Conservation (phyloP, 2,888 invertebrate genomes). For the Agrilus mali region DNA sequence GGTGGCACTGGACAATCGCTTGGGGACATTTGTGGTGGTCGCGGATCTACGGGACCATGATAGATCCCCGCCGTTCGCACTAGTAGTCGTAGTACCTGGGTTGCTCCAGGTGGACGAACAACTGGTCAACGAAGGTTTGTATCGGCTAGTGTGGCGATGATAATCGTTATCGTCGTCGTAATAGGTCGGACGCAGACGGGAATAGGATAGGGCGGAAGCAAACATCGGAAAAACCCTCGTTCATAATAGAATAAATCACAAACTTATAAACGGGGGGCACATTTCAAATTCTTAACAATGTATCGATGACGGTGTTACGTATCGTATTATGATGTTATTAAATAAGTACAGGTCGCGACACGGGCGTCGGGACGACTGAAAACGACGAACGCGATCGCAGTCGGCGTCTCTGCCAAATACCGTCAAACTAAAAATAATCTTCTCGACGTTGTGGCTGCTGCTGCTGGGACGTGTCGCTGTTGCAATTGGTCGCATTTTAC, state of each 20-base stretch:
- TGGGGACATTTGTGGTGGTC: conserved; percentile 14
- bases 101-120: too few relatives aligned
- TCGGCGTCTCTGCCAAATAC: conserved; percentile 49
- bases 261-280: too few relatives aligned
- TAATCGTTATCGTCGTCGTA: conserved; percentile 20
- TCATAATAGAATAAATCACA: too few relatives aligned
- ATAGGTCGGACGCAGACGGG: conserved; percentile 27
- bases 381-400: conserved; percentile 5
- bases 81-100: conserved; percentile 10
- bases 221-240: conserved; percentile 11
- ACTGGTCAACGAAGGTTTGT: too few relatives aligned
- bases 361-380: too few relatives aligned
- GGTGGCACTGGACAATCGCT: conserved; percentile 14
- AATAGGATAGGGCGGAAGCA: conserved; percentile 22
- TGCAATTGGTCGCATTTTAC: conserved; percentile 2
- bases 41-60: conserved; percentile 12
- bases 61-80: conserved; percentile 14
- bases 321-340: too few relatives aligned
- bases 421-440: conserved; percentile 52
- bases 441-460: conserved; percentile 30
- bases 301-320: too few relatives aligned
- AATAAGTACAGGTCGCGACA: too few relatives aligned
- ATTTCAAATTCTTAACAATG: too few relatives aligned
- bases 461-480: conserved; percentile 23
- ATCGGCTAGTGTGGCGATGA: too few relatives aligned